These are phyloP conservation scores for Chanos chanos DNA, from an alignment of 2,797 vertebrate species.

Conservation along the genomic window DNA sequence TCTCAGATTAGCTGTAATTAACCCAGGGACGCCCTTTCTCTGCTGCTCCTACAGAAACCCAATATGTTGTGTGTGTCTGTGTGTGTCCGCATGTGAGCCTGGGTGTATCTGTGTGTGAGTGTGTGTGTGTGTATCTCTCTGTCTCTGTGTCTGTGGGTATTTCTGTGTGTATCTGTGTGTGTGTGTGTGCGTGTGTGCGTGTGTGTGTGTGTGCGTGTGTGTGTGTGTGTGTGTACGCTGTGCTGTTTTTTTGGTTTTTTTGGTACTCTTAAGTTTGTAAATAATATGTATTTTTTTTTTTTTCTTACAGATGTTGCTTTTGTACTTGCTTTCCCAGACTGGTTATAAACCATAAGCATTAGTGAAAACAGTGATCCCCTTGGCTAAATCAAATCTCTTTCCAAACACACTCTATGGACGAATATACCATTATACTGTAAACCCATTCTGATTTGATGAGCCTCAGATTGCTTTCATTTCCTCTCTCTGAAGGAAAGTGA, in stretches of 20 bases:
- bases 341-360: too few species aligned
- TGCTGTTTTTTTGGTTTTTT: background rate
- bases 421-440: too few species aligned
- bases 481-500: background rate
- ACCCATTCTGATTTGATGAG: too few species aligned
- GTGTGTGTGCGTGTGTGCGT: background rate
- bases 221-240: background rate
- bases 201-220: background rate
- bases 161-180: too few species aligned
- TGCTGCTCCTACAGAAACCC: slow-evolving; percentile 59
- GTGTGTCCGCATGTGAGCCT: slow-evolving; percentile 36
- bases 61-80: slow-evolving; percentile 40
- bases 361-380: too few species aligned
- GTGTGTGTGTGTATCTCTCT: slow-evolving; percentile 44
- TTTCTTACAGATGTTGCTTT: too few species aligned
- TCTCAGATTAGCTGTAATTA: slow-evolving; percentile 73
- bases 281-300: too few species aligned
- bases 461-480: too few species aligned
- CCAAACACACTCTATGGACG: too few species aligned
- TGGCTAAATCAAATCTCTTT: too few species aligned
- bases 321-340: too few species aligned
- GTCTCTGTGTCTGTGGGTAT: background rate
- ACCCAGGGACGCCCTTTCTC: slow-evolving; percentile 59
- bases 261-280: too few species aligned
- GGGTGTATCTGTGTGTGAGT: slow-evolving; percentile 48